Base-by-base conservation (phyloP, 2,888 invertebrate genomes). In the Plebejus argus region DNA sequence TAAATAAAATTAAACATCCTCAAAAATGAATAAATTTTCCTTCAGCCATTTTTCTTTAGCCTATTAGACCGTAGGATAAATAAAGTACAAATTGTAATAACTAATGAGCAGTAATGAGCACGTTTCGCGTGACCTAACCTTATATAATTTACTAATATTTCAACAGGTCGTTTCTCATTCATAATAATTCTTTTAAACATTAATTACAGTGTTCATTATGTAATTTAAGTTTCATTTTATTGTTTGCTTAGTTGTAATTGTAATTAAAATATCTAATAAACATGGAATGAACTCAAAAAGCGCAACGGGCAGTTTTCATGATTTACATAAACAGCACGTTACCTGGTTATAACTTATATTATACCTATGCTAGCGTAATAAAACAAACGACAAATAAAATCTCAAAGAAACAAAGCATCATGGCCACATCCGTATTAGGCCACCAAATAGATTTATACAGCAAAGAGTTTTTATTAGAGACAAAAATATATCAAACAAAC, bases 401-500 rank as follows among this genome's bases (percentile, higher is more conserved):
- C 66, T 66, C 15, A 23, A 61, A 23, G 61, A 66, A 66, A 66
- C 66, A 66, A 33, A 66, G 66, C 66, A 66, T 66, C 28, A 66
- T 33, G 28, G 66, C 33, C 66, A 56, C 77, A 77, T 76, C 33
- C 72, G 76, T 53, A 53, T 79, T 76, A 53, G 39, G 39, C 66
- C 78, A 79, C 78, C 80, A 79, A 81, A 82, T 82, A 81, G 78
- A 81, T 79, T 79, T 78, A 78, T 78, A 79, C 78, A 58, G 78
- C 79, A 79, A 81, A 80, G 80, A 82, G 76, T 82, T 81, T 78
- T 80, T 80, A 82, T 66, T 82, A 87, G 88, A 85, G 86, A 87
- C 85, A 85, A 87, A 88, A 87, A 89, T 87, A 88, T 85, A 90
- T 87, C 86, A 88, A 88, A 87, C 83, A 88, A 89, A 92, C 90